Evolutionary conservation across 2,797 vertebrate species (phyloP), one percentile per base, ranked within the genome.

Genomic region (Bryconaethiops microstoma): DNA sequence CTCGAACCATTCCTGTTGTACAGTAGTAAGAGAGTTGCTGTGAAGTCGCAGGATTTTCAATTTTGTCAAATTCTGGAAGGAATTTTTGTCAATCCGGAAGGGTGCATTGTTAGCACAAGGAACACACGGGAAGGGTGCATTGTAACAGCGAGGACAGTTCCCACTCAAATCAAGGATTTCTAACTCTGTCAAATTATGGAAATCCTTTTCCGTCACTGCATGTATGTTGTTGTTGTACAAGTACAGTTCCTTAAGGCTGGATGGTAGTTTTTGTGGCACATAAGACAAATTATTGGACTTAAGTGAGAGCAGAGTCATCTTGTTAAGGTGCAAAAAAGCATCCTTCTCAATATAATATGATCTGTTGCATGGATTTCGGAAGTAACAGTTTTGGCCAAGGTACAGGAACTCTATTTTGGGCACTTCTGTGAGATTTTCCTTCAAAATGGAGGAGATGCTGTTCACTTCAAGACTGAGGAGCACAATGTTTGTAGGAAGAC

Each of bases 371-470:
- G 97, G 97, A 84, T 99, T 99, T 73, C 97, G 94, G 85, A 92
- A 98, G 87, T 99, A 99, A 79, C 97, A 99, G 86, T 99, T 99
- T 86, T 98, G 96, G 65, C 98, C 96, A 1, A 99, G 92, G 68
- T 97, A 98, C 79, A 99, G 92, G 0, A 62, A 82, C 89, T 96
- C 88, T 63, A 99, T 82, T 69, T 95, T 95, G 57, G 40, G 77
- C 57, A 99, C 87, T 76, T 93, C 93, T 0, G 96, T 96, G 1
- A 99, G 88, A 84, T 95, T 97, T 40, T 85, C 83, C 87, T 91
- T 95, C 4, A 79, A 89, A 86, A 99, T 92, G 4, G 87, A 86
- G 86, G 82, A 94, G 82, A 99, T 97, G 35, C 25, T 89, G 90
- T 99, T 99, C 16, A 96, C 96, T 90, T 99, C 97, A 68, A 99